These are phyloP conservation scores for Muscina levida DNA, from an alignment of 2,888 invertebrate genomes.

Conservation along the genomic window DNA sequence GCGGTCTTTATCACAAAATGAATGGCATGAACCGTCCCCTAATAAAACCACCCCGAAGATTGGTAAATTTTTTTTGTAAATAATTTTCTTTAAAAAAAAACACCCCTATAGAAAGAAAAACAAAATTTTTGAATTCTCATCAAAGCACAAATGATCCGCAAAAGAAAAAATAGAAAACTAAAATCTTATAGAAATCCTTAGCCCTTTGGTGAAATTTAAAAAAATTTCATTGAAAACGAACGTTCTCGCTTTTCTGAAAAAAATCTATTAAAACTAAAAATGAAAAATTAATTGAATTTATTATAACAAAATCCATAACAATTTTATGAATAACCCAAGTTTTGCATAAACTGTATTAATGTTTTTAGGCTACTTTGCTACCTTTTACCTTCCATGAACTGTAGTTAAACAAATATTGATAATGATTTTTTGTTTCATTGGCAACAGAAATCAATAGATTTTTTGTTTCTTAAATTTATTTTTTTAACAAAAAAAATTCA, in stretches of 20 bases:
- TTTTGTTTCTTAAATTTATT: slow-evolving; percentile 30
- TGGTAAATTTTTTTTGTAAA: slow-evolving; percentile 84
- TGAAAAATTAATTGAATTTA: slow-evolving; percentile 79
- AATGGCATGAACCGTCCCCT: slow-evolving; percentile 96
- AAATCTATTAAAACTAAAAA: slow-evolving; percentile 64
- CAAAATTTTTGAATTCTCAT: slow-evolving; percentile 66
- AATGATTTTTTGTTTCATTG: too few species aligned
- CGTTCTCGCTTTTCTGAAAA: slow-evolving; percentile 74
- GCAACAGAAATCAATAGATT: slow-evolving; percentile 22
- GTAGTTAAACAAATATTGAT: slow-evolving; percentile 57
- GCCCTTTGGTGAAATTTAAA: slow-evolving; percentile 55
- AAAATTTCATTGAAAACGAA: slow-evolving; percentile 49
- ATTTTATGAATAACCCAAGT: slow-evolving; percentile 24
- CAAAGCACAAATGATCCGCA: slow-evolving; percentile 15
- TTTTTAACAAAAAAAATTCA: slow-evolving; percentile 64
- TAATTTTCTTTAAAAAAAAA: slow-evolving; percentile 64
- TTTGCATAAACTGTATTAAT: slow-evolving; percentile 47
- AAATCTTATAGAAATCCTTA: slow-evolving; percentile 80
- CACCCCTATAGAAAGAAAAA: slow-evolving; percentile 57
- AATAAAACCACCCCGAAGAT: slow-evolving; percentile 93
- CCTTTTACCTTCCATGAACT: slow-evolving; percentile 38
- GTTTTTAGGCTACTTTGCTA: slow-evolving; percentile 44
- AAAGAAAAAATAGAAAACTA: slow-evolving; percentile 38
- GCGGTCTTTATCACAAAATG: slow-evolving; percentile 98
- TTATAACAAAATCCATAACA: slow-evolving; percentile 70